Conservation (phyloP, 92 coral and sea anemone species). For the Phenganax marumi region DNA sequence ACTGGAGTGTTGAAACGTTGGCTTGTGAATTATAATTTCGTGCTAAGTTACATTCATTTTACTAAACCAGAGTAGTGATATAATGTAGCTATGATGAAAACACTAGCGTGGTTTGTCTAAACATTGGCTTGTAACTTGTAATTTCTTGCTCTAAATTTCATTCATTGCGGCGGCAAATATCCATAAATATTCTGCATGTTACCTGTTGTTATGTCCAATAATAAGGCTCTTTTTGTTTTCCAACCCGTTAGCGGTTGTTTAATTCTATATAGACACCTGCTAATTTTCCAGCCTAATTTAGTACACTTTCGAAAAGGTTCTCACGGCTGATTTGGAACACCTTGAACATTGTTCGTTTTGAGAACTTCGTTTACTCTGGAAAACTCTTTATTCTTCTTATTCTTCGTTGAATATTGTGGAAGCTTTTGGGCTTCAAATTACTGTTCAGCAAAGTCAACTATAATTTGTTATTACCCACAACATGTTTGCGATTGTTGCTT, state of each 20-base stretch:
- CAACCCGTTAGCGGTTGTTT: background rate
- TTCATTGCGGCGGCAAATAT: background rate
- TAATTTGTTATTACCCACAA: background rate
- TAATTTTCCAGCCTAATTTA: background rate
- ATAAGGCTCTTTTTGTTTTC: background rate
- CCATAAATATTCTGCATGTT: background rate
- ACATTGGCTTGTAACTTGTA: no score
- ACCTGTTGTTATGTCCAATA: background rate
- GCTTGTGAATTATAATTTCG: no score
- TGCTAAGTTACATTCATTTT: no score
- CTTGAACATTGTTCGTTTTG: no score
- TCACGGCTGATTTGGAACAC: no score
- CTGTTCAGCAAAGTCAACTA: background rate
- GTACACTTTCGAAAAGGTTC: background rate
- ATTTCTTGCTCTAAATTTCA: background rate
- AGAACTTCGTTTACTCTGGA: background rate
- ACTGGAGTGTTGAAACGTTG: no score
- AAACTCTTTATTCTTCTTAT: background rate
- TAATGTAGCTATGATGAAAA: background rate
- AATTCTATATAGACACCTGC: background rate
- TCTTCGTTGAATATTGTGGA: background rate
- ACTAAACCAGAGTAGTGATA: no score
- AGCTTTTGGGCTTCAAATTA: background rate
- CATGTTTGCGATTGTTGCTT: conserved; percentile 17
- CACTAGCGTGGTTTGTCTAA: background rate